Percentiles rank a stretch among this genome's conserved stretches.
phyloP scores from a whole-genome alignment of 2,797 vertebrate genomes.

The Pogonophryne albipinna region DNA sequence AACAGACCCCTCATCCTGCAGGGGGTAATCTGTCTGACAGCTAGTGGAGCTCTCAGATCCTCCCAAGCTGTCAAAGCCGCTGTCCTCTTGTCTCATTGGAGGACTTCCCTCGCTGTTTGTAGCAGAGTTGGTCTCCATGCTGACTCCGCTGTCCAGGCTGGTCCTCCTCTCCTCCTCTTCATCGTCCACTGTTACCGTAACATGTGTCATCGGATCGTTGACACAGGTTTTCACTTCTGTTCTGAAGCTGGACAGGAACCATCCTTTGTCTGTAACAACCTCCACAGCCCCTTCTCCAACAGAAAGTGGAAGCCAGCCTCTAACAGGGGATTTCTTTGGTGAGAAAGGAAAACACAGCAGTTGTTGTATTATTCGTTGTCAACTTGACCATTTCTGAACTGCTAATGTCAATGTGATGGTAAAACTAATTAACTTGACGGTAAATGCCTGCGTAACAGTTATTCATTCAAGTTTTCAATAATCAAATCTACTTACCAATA shows the following conservation, averaged over 20 bases:
- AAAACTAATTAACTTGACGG: background rate
- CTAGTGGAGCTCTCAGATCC: slow-evolving; percentile 65
- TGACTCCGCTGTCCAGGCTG: slow-evolving; percentile 81
- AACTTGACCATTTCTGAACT: background rate
- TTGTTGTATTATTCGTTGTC: background rate
- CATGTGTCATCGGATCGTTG: slow-evolving; percentile 1
- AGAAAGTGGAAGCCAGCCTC: slow-evolving; percentile 78
- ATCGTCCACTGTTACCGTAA: slow-evolving; percentile 20
- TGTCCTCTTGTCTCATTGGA: slow-evolving; percentile 75
- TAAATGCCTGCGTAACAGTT: background rate
- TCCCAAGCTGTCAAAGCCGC: slow-evolving; percentile 82
- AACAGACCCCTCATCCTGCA: slow-evolving; percentile 45
- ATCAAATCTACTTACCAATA: slow-evolving; percentile 73
- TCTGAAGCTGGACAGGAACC: slow-evolving; percentile 70
- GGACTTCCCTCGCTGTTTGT: slow-evolving; percentile 13
- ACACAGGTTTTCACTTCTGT: slow-evolving; percentile 17
- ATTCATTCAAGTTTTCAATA: background rate
- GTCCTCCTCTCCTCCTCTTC: slow-evolving; percentile 70
- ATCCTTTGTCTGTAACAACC: slow-evolving; percentile 82
- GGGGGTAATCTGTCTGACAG: slow-evolving; percentile 57
- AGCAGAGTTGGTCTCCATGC: slow-evolving; percentile 48
- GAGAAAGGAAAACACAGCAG: background rate
- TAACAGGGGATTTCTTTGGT: slow-evolving; percentile 75
- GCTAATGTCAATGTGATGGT: background rate
- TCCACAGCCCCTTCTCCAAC: slow-evolving; percentile 72